These are phyloP conservation scores for Drosophila dives DNA, from an alignment of 2,888 invertebrate species.

Conservation along the genomic window DNA sequence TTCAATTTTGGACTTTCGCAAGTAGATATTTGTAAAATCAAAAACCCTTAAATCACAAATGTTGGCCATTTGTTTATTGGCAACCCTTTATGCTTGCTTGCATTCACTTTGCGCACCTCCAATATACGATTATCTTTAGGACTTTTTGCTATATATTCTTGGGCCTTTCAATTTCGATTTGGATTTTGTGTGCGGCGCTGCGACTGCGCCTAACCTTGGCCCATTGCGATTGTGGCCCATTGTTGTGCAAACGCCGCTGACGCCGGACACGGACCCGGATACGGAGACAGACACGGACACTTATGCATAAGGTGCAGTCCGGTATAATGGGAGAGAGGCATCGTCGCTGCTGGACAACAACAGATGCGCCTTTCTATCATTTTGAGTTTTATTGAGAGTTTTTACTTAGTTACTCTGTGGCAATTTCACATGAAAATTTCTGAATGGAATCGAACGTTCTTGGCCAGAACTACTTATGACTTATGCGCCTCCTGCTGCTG, in stretches of 20 bases:
- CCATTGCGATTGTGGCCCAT: slow-evolving; percentile 44
- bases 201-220: slow-evolving; percentile 45
- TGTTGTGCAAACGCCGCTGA: slow-evolving; percentile 61
- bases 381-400: slow-evolving; percentile 36
- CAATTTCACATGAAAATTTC: slow-evolving; percentile 46
- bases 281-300: slow-evolving; percentile 11
- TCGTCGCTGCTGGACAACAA: slow-evolving; percentile 14
- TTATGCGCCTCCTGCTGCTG: slow-evolving; percentile 21
- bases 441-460: slow-evolving; percentile 37
- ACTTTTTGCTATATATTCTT: slow-evolving; percentile 1
- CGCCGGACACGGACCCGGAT: slow-evolving; percentile 27
- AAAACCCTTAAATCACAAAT: slow-evolving; percentile 2
- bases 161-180: slow-evolving; percentile 1
- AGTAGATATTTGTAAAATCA: slow-evolving; percentile 1
- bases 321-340: slow-evolving; percentile 32
- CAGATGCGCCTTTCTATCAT: slow-evolving; percentile 38
- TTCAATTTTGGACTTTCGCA: slow-evolving; percentile 19
- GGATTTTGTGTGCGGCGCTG: slow-evolving; percentile 35
- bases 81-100: slow-evolving; percentile 18
- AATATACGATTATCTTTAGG: not conserved
- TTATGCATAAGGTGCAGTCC: slow-evolving; percentile 32
- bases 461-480: slow-evolving; percentile 44
- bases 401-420: not conserved
- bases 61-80: slow-evolving; percentile 3
- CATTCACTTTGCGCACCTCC: too few species aligned